A percentile compares a stretch with the other conserved stretches of the same genome.
These are phyloP conservation scores for Heliconius ismenius DNA, from an alignment of 2,888 invertebrate species.

Conservation along the genomic window DNA sequence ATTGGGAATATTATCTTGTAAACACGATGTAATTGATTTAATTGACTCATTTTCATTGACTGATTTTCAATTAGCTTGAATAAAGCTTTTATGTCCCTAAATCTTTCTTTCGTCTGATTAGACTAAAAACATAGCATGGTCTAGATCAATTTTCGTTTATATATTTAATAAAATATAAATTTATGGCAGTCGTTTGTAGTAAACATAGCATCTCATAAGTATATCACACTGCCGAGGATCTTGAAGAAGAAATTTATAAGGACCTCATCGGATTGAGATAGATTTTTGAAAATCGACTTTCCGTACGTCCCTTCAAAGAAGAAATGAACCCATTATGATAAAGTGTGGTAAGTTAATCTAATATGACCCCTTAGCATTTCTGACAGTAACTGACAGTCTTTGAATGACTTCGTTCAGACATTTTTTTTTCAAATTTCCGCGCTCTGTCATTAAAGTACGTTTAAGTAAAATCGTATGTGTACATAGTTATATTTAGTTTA, in stretches of 20 bases:
- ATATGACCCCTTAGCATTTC: constrained; percentile 13
- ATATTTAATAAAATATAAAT: background rate
- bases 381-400: background rate
- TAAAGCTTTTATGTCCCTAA: background rate
- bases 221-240: constrained; percentile 20
- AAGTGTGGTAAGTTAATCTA: constrained; percentile 28
- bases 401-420: background rate
- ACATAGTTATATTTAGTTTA: background rate
- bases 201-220: constrained; percentile 3
- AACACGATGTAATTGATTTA: background rate
- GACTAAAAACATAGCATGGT: background rate
- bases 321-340: constrained; percentile 17
- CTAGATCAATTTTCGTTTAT: background rate
- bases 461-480: background rate
- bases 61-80: background rate
- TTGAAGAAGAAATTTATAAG: constrained; percentile 20
- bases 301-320: constrained; percentile 26
- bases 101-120: background rate
- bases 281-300: constrained; percentile 23
- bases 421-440: too few relatives aligned
- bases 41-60: background rate
- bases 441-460: background rate
- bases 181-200: constrained; percentile 4
- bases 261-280: constrained; percentile 23
- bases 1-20: background rate